Evolutionary conservation across 2,888 invertebrate genomes (phyloP), one percentile per base, ranked within the genome.

Genomic region (Drosophila rubida): DNA sequence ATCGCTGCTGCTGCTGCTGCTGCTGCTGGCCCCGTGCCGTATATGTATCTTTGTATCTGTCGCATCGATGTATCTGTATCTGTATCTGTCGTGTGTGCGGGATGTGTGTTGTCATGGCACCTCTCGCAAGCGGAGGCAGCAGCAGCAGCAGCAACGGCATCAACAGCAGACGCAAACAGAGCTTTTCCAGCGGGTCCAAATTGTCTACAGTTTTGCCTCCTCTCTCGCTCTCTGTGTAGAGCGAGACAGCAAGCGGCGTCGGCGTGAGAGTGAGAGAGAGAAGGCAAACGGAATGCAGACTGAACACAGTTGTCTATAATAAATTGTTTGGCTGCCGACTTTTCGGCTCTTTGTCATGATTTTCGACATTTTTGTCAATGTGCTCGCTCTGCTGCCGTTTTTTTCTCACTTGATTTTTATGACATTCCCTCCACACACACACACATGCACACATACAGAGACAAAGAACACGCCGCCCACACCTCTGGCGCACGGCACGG

Each of bases 291-390:
- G 55, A 73, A 77, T 60, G 57, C 67, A 57, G 71, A 65, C 76
- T 22, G 54, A 75, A 60, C 46, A 74, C 80, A 86, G 87, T 81
- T 81, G 85, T 84, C 82, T 75, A 81, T 75, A 81, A 81, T 87
- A 81, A 87, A 81, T 81, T 77, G 58, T 42, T 49, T 37, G 22
- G 4, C 22, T 30, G 6, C 22, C 55, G 48, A 57, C 53, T 50
- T 61, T 53, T 58, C n/a, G 57, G 74, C 62, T 67, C 60, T 78
- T 63, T 78, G 78, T 75, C 75, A 77, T 75, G 78, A 63, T 78
- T 78, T 83, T 68, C 71, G 59, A 76, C 80, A 82, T 78, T 68
- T 67, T 61, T 68, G 35, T 49, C 59, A 73, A 48, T 66, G 48
- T 49, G 54, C 37, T 35, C 51, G 42, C 25, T 19, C 19, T 19